Base-by-base conservation (phyloP, 2,797 vertebrate genomes). In the Dromococcyx pavoninus region DNA sequence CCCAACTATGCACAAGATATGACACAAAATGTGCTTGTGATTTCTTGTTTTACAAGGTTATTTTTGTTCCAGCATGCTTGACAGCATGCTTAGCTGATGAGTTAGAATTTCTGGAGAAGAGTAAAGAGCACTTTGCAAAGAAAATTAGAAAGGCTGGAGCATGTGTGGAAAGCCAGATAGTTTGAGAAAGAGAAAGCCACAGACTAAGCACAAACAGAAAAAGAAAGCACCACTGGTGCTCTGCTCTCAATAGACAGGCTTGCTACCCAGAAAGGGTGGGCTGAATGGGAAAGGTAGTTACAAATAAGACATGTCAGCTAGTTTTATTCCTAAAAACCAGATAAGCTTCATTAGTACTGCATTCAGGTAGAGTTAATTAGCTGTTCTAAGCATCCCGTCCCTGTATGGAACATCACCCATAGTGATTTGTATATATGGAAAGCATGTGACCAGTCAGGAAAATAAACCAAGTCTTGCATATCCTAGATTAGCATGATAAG, bases 401-500 rank as follows among this genome's bases (percentile, higher is more conserved):
- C n/a, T 22, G 8, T 48, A 43, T 60, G 43, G 73, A 86, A 64
- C 19, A 67, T 83, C 69, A 71, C 22, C 18, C 18, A 33, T 24
- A 61, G n/a, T 3, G 6, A 61, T 85, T 88, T 93, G 7, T 70
- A 89, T 73, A 65, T 71, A 69, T 13, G 48, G 13, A 16, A 27
- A 80, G 6, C 44, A 44, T 30, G 25, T 18, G 54, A 80, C 14
- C 48, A 76, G 61, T 23, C 37, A 89, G 13, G 11, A 32, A 57
- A 93, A 62, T 35, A 88, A 76, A 76, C 10, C 9, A 88, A 82
- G 17, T 48, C 72, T 81, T 92, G 32, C 23, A 72, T 74, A 86
- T 67, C 44, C 58, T 53, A 66, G 56, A 76, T 80, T 54, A 80
- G 7, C 21, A 19, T 25, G 30, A 65, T 50, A 60, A 56, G 8